phyloP scores from a whole-genome alignment of 2,113 vertebrate genomes.

The Laticauda colubrina region DNA sequence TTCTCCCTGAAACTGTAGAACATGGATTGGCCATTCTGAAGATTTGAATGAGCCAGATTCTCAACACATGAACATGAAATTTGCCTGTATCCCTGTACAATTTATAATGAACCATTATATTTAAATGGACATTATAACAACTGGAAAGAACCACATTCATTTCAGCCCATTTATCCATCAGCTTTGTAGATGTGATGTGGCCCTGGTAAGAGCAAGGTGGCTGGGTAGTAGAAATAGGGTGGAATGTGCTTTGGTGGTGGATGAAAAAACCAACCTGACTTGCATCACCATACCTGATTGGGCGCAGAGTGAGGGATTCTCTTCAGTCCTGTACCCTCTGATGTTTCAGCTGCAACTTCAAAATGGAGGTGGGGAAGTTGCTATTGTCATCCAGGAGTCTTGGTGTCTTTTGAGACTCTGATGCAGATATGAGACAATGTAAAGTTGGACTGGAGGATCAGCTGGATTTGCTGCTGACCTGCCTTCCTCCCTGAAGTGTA shows the following conservation, averaged over 20 bases:
- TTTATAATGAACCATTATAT: background rate
- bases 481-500: background rate
- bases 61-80: background rate
- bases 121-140: background rate
- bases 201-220: background rate
- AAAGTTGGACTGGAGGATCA: background rate
- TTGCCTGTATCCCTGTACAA: background rate
- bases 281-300: background rate
- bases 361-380: background rate
- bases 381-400: background rate
- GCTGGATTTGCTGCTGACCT: background rate
- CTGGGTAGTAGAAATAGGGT: background rate
- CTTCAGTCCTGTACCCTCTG: background rate
- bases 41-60: background rate
- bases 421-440: background rate
- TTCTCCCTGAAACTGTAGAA: background rate
- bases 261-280: background rate
- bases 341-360: background rate
- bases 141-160: background rate
- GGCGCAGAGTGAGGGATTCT: background rate
- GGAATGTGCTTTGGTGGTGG: background rate
- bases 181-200: background rate
- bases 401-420: background rate
- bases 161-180: background rate
- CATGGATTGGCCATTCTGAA: background rate